A percentile compares a stretch with the other conserved stretches of the same genome.
phyloP scores from a whole-genome alignment of 1,140 invertebrate genomes.

The Pseudomyrmex sp. region DNA sequence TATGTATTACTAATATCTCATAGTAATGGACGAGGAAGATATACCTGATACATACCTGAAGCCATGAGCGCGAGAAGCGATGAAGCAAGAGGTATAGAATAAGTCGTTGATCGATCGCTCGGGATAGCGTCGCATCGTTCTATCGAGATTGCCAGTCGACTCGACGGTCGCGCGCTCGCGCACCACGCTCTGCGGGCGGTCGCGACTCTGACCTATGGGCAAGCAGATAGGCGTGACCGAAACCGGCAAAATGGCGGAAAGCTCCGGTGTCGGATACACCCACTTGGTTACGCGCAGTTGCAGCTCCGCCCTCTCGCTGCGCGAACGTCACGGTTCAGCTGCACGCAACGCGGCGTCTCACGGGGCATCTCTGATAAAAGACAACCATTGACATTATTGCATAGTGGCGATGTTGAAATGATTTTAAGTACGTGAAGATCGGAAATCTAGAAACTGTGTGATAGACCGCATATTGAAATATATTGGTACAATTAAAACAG shows the following conservation, averaged over 20 bases:
- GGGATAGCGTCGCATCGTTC: conserved; percentile 50
- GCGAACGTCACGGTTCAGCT: conserved; percentile 27
- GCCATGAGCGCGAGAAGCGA: too few species aligned
- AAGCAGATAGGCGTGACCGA: conserved; percentile 21
- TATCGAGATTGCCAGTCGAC: conserved; percentile 30
- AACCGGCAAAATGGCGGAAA: conserved; percentile 65
- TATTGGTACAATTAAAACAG: too few species aligned
- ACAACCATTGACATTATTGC: too few species aligned
- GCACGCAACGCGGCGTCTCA: not conserved
- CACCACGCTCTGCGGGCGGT: conserved; percentile 44
- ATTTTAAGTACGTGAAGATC: too few species aligned
- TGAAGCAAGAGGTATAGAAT: not conserved
- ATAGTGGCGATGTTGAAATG: too few species aligned
- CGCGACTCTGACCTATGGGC: conserved; percentile 62
- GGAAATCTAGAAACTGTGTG: too few species aligned
- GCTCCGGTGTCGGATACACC: conserved; percentile 31
- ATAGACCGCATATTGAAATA: too few species aligned
- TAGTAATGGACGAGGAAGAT: too few species aligned
- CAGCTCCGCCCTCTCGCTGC: conserved; percentile 55
- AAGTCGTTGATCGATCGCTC: conserved; percentile 64
- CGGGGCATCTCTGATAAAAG: not conserved
- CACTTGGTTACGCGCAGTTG: conserved; percentile 57
- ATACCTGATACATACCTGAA: too few species aligned
- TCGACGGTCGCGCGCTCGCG: conserved; percentile 36
- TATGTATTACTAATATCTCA: too few species aligned